These are phyloP conservation scores for Gorilla gorilla DNA, from an alignment of 2,113 vertebrate genomes.

Conservation along the genomic window DNA sequence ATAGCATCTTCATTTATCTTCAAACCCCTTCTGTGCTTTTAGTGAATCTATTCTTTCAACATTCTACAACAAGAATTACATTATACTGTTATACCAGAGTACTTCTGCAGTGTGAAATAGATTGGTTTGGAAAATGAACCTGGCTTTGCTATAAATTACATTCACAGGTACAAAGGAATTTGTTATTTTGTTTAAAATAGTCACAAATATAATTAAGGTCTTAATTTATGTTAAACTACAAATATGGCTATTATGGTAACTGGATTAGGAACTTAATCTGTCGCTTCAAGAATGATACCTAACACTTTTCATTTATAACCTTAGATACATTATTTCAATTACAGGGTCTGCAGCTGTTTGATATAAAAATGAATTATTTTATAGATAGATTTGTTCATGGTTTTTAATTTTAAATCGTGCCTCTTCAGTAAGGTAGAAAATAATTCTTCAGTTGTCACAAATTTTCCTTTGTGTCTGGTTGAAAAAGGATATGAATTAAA, in stretches of 20 bases:
- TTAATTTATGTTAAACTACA: slow-evolving; percentile 99
- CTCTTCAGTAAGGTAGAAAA: slow-evolving; percentile 83
- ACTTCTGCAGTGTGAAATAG: slow-evolving; percentile 93
- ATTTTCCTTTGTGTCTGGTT: slow-evolving; percentile 76
- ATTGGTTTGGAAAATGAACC: slow-evolving; percentile 97
- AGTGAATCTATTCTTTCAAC: slow-evolving; percentile 92
- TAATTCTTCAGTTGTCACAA: slow-evolving; percentile 80
- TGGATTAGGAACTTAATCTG: slow-evolving; percentile 97
- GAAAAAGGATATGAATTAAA: slow-evolving; percentile 80
- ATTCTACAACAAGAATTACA: slow-evolving; percentile 90
- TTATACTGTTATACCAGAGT: slow-evolving; percentile 95
- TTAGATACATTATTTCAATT: slow-evolving; percentile 95
- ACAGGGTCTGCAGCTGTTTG: slow-evolving; percentile 93
- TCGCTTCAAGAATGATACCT: slow-evolving; percentile 95
- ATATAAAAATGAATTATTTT: slow-evolving; percentile 94
- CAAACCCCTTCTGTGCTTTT: slow-evolving; percentile 92
- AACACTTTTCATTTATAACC: slow-evolving; percentile 98
- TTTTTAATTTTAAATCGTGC: slow-evolving; percentile 90
- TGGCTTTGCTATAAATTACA: slow-evolving; percentile 99
- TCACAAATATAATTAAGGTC: slow-evolving; percentile 98
- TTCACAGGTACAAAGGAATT: slow-evolving; percentile 97
- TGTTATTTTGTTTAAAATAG: slow-evolving; percentile 99
- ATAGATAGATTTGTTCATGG: slow-evolving; percentile 89
- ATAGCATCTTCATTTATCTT: slow-evolving; percentile 99
- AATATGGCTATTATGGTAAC: slow-evolving; percentile 98